phyloP scores from a whole-genome alignment of 2,113 vertebrate species.

The Pipa parva region DNA sequence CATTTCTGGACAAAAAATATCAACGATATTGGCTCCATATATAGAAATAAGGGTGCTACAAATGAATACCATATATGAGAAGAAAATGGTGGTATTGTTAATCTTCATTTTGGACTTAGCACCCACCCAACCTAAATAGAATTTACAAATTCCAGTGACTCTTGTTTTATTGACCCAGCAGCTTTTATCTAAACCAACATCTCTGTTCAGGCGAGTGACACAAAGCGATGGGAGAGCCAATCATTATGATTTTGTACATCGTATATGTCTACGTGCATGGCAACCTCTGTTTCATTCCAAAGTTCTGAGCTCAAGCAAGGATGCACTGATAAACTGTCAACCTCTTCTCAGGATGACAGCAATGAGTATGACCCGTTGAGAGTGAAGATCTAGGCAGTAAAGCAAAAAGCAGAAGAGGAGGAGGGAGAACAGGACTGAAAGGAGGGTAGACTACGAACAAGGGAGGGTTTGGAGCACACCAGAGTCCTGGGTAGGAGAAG shows the following conservation, averaged over 20 bases:
- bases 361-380: constrained; percentile 19
- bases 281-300: constrained; percentile 12
- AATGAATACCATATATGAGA: too few relatives aligned
- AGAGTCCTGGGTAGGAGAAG: constrained; percentile 38
- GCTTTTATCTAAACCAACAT: too few relatives aligned
- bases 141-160: too few relatives aligned
- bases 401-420: constrained; percentile 19
- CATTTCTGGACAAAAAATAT: too few relatives aligned
- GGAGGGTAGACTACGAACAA: background rate
- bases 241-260: constrained; percentile 1
- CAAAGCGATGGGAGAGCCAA: constrained; percentile 16
- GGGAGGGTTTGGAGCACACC: constrained; percentile 1
- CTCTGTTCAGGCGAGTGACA: background rate
- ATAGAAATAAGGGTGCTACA: too few relatives aligned
- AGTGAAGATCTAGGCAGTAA: constrained; percentile 31
- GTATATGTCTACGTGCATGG: background rate
- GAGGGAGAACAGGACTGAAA: constrained; percentile 6
- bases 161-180: too few relatives aligned
- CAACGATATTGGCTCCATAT: too few relatives aligned
- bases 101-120: too few relatives aligned
- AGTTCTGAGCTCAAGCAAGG: constrained; percentile 21
- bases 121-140: too few relatives aligned
- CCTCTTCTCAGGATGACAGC: background rate
- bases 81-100: too few relatives aligned
- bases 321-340: constrained; percentile 1